Evolutionary conservation across 2,888 invertebrate genomes (phyloP).

Genomic region (Alloplasta piceator): DNA sequence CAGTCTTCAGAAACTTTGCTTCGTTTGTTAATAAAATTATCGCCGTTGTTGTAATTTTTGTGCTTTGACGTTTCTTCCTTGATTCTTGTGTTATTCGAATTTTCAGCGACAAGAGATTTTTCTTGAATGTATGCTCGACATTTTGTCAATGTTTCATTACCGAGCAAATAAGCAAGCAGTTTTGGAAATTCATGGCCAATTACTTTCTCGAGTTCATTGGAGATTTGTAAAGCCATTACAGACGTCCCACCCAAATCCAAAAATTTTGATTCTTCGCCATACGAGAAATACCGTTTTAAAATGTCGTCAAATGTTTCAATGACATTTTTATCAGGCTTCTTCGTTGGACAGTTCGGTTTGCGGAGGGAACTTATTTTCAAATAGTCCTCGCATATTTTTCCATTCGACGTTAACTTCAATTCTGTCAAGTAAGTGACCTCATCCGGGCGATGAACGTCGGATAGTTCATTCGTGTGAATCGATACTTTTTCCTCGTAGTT

Average conservation of each 20-base stretch:
- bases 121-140: slow-evolving; percentile 77
- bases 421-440: slow-evolving; percentile 85
- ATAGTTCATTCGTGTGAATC: slow-evolving; percentile 82
- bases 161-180: slow-evolving; percentile 85
- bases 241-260: slow-evolving; percentile 89
- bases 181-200: slow-evolving; percentile 83
- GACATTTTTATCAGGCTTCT: slow-evolving; percentile 67
- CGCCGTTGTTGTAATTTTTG: not conserved
- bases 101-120: slow-evolving; percentile 12
- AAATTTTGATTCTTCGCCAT: slow-evolving; percentile 83
- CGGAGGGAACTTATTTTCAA: slow-evolving; percentile 77
- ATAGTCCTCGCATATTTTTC: slow-evolving; percentile 87
- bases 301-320: slow-evolving; percentile 67
- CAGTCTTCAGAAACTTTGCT: not conserved
- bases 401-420: slow-evolving; percentile 88
- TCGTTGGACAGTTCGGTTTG: slow-evolving; percentile 69
- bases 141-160: slow-evolving; percentile 82
- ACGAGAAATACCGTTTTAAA: slow-evolving; percentile 73
- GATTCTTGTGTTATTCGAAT: slow-evolving; percentile 8
- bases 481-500: slow-evolving; percentile 73
- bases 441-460: slow-evolving; percentile 87
- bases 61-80: slow-evolving; percentile 26
- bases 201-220: slow-evolving; percentile 85
- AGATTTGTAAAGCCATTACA: slow-evolving; percentile 87
- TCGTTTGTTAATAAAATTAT: not conserved